phyloP scores from a whole-genome alignment of 2,888 invertebrate species.

The Gortyna flavago region DNA sequence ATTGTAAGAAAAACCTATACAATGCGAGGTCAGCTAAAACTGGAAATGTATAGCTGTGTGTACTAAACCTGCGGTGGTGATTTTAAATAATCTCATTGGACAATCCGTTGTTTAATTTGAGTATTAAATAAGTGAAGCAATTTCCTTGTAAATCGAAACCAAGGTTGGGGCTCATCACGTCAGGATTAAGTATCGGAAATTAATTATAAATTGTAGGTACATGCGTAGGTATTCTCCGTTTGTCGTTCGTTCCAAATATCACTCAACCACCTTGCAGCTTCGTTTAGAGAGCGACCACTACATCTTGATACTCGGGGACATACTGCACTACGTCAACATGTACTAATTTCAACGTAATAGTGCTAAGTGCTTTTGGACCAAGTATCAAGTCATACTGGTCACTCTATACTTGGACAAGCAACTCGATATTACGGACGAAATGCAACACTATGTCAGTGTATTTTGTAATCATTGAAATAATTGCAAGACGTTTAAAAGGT shows the following conservation, averaged over 20 bases:
- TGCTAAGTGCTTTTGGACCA: constrained; percentile 1
- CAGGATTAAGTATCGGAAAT: constrained; percentile 71
- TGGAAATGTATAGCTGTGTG: too few species aligned
- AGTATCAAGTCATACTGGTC: constrained; percentile 36
- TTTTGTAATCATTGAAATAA: constrained; percentile 53
- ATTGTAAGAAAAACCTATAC: too few species aligned
- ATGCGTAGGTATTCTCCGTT: constrained; percentile 49
- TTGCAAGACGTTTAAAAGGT: constrained; percentile 44
- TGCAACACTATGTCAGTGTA: constrained; percentile 51
- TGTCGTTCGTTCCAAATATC: constrained; percentile 72
- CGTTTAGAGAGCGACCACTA: constrained; percentile 33
- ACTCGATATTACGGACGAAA: constrained; percentile 56
- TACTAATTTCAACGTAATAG: background rate
- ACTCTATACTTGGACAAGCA: constrained; percentile 45
- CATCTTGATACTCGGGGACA: constrained; percentile 30
- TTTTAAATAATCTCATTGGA: constrained; percentile 22
- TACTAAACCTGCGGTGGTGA: constrained; percentile 4
- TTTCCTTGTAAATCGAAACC: constrained; percentile 67
- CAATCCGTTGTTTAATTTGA: constrained; percentile 26
- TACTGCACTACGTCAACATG: background rate
- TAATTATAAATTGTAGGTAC: constrained; percentile 59
- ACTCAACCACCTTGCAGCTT: constrained; percentile 74
- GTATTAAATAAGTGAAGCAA: constrained; percentile 58
- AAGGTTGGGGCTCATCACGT: constrained; percentile 62
- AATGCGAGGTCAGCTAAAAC: too few species aligned